These are phyloP conservation scores for Exocentrus adspersus DNA, from an alignment of 2,888 invertebrate species.

Conservation along the genomic window DNA sequence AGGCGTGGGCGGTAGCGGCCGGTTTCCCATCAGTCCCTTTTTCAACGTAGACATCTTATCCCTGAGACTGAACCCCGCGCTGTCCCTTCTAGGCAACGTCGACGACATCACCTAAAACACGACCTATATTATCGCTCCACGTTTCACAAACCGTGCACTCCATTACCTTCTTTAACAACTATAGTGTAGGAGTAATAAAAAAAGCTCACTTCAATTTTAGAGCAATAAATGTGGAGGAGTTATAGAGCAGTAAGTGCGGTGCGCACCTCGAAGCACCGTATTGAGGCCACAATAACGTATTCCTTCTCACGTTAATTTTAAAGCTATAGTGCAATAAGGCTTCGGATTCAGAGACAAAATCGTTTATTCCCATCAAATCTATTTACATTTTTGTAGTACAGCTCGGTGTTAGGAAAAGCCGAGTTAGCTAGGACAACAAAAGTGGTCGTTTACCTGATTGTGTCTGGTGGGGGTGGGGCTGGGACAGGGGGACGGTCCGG, in stretches of 20 bases:
- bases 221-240: conserved; percentile 18
- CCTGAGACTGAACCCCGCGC: conserved; percentile 55
- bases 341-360: conserved; percentile 47
- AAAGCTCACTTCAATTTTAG: conserved; percentile 25
- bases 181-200: conserved; percentile 27
- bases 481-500: conserved; percentile 64
- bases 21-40: conserved; percentile 59
- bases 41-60: conserved; percentile 67
- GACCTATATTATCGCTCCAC: conserved; percentile 57
- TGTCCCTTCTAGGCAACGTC: conserved; percentile 56
- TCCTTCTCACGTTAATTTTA: background rate
- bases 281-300: background rate
- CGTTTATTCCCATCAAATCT: conserved; percentile 17
- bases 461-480: conserved; percentile 63
- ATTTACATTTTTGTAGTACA: conserved; percentile 3
- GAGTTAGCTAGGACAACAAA: conserved; percentile 60
- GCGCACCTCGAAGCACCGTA: background rate
- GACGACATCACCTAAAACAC: conserved; percentile 54
- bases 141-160: conserved; percentile 38
- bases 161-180: conserved; percentile 23
- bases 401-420: conserved; percentile 7
- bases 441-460: conserved; percentile 62
- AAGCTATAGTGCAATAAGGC: conserved; percentile 40
- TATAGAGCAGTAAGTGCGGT: background rate
- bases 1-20: conserved; percentile 70